These are phyloP conservation scores for Nomada fabriciana DNA, from an alignment of 2,888 invertebrate species.

Conservation along the genomic window DNA sequence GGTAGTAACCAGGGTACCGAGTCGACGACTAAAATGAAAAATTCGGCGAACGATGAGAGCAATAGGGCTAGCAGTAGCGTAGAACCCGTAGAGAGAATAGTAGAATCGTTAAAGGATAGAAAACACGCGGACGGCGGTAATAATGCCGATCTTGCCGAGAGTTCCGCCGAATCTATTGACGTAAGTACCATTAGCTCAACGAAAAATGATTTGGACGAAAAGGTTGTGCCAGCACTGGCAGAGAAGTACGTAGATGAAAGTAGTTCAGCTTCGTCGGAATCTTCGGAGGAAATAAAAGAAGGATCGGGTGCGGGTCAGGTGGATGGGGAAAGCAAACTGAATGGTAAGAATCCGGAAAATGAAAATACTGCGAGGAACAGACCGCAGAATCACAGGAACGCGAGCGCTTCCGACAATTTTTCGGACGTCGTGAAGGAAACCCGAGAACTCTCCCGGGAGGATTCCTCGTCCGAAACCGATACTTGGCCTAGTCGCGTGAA, in stretches of 20 bases:
- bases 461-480: conserved; percentile 63
- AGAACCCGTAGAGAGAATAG: conserved; percentile 19
- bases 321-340: neutral
- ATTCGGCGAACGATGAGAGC: conserved; percentile 21
- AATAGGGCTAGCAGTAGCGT: conserved; percentile 26
- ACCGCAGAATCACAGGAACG: conserved; percentile 6
- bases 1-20: conserved; percentile 6
- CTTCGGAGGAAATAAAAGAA: neutral
- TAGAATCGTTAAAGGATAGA: neutral
- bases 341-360: neutral
- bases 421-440: conserved; percentile 68
- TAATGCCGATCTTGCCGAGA: neutral
- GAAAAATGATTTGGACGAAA: neutral
- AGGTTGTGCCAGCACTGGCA: neutral
- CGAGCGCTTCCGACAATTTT: conserved; percentile 18
- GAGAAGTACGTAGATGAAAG: conserved; percentile 3
- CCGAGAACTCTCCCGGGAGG: conserved; percentile 67
- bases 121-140: neutral
- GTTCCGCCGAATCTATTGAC: conserved; percentile 4
- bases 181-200: conserved; percentile 52
- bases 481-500: conserved; percentile 27
- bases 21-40: conserved; percentile 19
- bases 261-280: conserved; percentile 9
- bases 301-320: neutral
- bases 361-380: neutral